phyloP scores from a whole-genome alignment of 2,113 vertebrate genomes.

The Probosciger aterrimus region DNA sequence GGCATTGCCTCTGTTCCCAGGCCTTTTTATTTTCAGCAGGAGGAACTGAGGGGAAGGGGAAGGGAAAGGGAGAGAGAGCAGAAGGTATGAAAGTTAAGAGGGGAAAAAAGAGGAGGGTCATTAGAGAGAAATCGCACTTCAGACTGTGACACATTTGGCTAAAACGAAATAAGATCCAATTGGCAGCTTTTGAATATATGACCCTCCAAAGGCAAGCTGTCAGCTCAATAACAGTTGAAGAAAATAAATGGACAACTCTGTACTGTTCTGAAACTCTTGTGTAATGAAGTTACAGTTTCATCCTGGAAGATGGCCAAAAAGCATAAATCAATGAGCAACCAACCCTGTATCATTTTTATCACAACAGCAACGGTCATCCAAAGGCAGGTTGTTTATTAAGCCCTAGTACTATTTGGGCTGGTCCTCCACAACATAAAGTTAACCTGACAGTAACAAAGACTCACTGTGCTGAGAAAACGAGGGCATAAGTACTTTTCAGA shows the following conservation, averaged over 20 bases:
- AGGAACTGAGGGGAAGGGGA: neutral
- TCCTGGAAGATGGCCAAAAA: constrained; percentile 27
- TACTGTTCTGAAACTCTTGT: constrained; percentile 11
- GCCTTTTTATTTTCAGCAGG: neutral
- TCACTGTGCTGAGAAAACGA: fast-evolving
- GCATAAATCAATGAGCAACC: constrained; percentile 42
- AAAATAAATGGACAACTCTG: constrained; percentile 35
- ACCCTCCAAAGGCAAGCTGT: constrained; percentile 33
- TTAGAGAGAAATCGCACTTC: neutral
- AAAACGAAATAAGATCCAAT: neutral
- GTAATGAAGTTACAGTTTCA: constrained; percentile 31
- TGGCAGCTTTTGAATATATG: constrained; percentile 21
- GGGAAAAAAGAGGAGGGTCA: neutral
- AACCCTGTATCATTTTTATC: constrained; percentile 6
- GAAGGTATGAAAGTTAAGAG: neutral
- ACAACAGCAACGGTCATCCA: neutral
- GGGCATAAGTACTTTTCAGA: neutral
- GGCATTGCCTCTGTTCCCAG: neutral
- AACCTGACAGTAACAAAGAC: neutral
- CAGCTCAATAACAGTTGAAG: neutral
- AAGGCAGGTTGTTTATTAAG: constrained; percentile 2
- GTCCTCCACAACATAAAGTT: neutral
- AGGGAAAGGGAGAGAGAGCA: neutral
- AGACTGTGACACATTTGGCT: neutral
- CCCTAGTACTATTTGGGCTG: neutral